phyloP scores from a whole-genome alignment of 2,113 vertebrate species.

The Semnopithecus entellus region DNA sequence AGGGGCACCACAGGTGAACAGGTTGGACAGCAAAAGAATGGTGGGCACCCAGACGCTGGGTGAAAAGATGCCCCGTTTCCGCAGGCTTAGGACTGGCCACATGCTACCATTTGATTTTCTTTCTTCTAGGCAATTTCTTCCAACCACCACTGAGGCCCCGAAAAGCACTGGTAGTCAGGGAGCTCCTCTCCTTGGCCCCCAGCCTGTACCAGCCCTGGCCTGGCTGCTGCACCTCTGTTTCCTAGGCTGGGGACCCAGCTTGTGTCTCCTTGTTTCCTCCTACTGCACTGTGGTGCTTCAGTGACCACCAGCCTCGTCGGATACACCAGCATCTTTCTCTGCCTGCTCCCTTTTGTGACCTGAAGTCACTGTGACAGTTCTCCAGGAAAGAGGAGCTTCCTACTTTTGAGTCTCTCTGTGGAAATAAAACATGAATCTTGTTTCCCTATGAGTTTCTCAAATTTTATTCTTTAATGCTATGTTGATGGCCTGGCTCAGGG shows the following conservation, averaged over 20 bases:
- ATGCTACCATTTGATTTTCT: not conserved
- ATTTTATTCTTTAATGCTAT: not conserved
- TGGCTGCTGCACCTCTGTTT: not conserved
- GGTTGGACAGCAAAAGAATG: not conserved
- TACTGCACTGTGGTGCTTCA: not conserved
- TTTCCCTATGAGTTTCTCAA: not conserved
- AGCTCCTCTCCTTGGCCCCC: not conserved
- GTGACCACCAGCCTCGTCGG: not conserved
- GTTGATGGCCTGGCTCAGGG: not conserved
- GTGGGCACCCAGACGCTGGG: not conserved
- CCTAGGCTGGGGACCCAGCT: not conserved
- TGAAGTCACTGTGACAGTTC: not conserved
- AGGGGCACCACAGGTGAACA: not conserved
- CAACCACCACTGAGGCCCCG: not conserved
- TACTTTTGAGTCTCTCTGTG: slow-evolving; percentile 1
- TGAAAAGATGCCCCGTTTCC: accelerated
- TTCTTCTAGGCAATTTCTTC: slow-evolving; percentile 52
- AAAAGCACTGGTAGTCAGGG: not conserved
- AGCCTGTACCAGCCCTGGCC: not conserved
- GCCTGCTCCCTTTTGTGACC: not conserved
- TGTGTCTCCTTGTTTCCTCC: not conserved
- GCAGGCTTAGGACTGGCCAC: no score
- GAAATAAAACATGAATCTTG: slow-evolving; percentile 67
- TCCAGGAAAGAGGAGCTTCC: not conserved
- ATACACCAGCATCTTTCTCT: not conserved